These are phyloP conservation scores for Pangasius sanitwongsei DNA, from an alignment of 2,797 vertebrate genomes.

Conservation along the genomic window DNA sequence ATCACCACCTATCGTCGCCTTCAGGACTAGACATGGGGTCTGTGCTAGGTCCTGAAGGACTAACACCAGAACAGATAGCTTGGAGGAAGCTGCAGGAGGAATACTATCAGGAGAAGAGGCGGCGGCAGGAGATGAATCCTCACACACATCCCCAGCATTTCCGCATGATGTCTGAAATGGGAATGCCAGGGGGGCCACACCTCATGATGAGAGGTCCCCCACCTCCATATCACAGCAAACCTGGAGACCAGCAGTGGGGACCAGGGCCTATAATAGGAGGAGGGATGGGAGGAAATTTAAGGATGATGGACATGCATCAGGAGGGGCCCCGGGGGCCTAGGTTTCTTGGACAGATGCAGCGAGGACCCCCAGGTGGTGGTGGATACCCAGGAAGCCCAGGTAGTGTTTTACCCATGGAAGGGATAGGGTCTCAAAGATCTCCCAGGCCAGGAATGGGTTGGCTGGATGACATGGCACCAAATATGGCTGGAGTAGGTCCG, in stretches of 20 bases:
- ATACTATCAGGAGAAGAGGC: constrained; percentile 94
- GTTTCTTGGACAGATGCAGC: constrained; percentile 85
- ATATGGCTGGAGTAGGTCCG: constrained; percentile 81
- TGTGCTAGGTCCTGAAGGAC: constrained; percentile 87
- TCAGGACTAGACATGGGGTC: constrained; percentile 85
- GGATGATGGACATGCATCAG: constrained; percentile 76
- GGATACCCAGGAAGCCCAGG: constrained; percentile 78
- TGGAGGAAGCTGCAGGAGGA: constrained; percentile 98
- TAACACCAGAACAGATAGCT: constrained; percentile 92
- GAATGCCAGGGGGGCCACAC: constrained; percentile 71
- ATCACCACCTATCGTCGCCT: constrained; percentile 75
- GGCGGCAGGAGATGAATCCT: constrained; percentile 87
- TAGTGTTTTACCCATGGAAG: constrained; percentile 84
- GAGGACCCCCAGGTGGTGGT: constrained; percentile 72
- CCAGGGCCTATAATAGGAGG: constrained; percentile 85
- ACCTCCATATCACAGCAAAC: constrained; percentile 95
- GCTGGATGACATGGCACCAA: constrained; percentile 87
- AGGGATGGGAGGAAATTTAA: constrained; percentile 76
- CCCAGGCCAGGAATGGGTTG: constrained; percentile 86
- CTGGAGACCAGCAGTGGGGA: constrained; percentile 86
- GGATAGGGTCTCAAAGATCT: constrained; percentile 83
- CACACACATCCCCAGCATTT: constrained; percentile 75
- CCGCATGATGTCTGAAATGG: constrained; percentile 77
- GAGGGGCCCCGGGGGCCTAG: constrained; percentile 81
- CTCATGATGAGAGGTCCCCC: constrained; percentile 92